A percentile compares a stretch with the other conserved stretches of the same genome.
These are phyloP conservation scores for Clarias platycephalus DNA, from an alignment of 2,797 vertebrate species.

Conservation along the genomic window DNA sequence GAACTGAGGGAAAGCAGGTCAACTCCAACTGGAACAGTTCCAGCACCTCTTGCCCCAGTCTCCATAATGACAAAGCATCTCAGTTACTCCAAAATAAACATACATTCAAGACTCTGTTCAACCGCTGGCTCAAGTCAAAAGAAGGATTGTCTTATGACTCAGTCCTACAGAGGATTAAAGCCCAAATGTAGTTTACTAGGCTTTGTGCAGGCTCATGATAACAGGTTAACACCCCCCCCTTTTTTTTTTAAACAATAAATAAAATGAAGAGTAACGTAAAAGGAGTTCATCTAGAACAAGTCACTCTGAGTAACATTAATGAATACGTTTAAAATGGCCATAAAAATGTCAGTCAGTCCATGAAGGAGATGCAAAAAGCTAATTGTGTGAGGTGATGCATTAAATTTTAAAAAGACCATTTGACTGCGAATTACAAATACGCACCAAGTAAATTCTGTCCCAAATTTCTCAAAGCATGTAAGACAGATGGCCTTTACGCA, in stretches of 20 bases:
- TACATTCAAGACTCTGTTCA: not conserved
- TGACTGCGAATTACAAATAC: not conserved
- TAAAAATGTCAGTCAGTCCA: not conserved
- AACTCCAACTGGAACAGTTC: conserved; percentile 41
- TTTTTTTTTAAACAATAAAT: no score
- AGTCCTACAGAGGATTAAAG: not conserved
- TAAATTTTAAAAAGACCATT: not conserved
- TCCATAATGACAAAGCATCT: not conserved
- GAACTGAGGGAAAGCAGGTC: conserved; percentile 38
- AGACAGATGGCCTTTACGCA: no score
- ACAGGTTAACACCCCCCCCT: no score
- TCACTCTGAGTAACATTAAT: not conserved
- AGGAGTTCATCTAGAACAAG: not conserved
- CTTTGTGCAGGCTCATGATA: not conserved
- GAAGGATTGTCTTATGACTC: not conserved
- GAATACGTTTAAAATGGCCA: no score
- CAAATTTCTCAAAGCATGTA: not conserved
- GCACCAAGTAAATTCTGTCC: not conserved
- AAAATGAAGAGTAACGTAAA: not conserved
- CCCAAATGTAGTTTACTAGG: not conserved
- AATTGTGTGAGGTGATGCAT: not conserved
- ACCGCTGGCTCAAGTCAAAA: not conserved
- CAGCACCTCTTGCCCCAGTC: conserved; percentile 42
- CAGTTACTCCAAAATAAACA: conserved; percentile 13
- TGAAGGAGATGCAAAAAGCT: not conserved